phyloP scores from a whole-genome alignment of 2,113 vertebrate genomes.

The Drymodes brunneopygia region DNA sequence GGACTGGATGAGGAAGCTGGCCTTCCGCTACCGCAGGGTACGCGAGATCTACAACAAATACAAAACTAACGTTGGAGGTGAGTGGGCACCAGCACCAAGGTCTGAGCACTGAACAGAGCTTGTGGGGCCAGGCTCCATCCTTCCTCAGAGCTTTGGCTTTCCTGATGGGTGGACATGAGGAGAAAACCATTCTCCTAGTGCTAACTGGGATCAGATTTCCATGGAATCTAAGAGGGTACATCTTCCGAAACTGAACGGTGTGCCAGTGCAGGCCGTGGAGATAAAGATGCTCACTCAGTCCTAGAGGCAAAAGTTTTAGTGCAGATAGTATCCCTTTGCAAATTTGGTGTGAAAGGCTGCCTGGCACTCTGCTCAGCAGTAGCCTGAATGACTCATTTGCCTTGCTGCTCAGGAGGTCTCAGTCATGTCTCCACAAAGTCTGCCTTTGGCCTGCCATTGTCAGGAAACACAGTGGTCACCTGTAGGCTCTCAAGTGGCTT shows the following conservation, averaged over 20 bases:
- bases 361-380: not conserved
- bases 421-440: not conserved
- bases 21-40: constrained; percentile 93
- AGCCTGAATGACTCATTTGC: not conserved
- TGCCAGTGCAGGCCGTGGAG: not conserved
- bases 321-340: not conserved
- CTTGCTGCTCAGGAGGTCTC: not conserved
- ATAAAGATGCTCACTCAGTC: not conserved
- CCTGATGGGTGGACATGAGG: not conserved
- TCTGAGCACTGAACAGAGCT: not conserved
- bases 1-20: constrained; percentile 98
- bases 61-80: constrained; percentile 89
- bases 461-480: not conserved
- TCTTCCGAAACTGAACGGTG: not conserved
- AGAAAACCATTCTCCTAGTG: not conserved
- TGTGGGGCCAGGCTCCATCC: not conserved
- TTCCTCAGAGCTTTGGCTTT: not conserved
- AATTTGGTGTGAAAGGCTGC: not conserved
- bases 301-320: not conserved
- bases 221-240: rapidly evolving
- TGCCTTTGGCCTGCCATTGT: not conserved
- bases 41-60: constrained; percentile 94
- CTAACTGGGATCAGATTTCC: not conserved
- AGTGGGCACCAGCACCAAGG: not conserved
- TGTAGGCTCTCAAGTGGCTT: not conserved